Evolutionary conservation across 2,797 vertebrate genomes (phyloP).

Genomic region (Hypotaenidia philippensis): DNA sequence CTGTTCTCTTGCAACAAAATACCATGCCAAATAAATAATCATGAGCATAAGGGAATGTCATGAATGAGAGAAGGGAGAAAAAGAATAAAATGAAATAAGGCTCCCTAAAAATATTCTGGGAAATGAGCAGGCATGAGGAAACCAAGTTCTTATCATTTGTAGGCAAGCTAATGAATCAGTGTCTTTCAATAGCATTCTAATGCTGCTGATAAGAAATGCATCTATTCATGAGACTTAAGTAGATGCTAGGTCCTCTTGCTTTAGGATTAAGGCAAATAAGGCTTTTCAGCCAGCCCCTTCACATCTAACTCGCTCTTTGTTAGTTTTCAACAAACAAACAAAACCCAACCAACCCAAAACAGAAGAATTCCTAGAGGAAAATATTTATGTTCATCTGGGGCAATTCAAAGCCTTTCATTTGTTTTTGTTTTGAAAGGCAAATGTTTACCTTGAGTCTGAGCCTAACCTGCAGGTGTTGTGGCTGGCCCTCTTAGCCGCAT

Average conservation of each 20-base stretch:
- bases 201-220: background rate
- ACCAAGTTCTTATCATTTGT: background rate
- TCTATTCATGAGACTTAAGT: background rate
- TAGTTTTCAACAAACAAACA: background rate
- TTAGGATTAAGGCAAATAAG: background rate
- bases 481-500: background rate
- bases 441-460: conserved; percentile 2
- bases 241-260: background rate
- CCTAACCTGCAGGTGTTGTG: background rate
- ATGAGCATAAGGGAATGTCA: background rate
- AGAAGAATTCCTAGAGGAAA: background rate
- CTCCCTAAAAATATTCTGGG: background rate
- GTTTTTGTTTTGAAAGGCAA: conserved; percentile 30
- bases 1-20: background rate
- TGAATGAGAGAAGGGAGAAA: background rate
- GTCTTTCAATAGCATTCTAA: background rate
- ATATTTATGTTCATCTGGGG: background rate
- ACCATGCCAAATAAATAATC: background rate
- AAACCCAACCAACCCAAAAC: too few relatives aligned
- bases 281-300: background rate
- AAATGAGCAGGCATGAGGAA: background rate
- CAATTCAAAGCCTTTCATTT: conserved; percentile 9
- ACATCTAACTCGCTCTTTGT: background rate
- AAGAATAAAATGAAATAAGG: background rate
- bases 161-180: background rate